These are phyloP conservation scores for Nomada flava DNA, from an alignment of 2,888 invertebrate species.

Conservation along the genomic window DNA sequence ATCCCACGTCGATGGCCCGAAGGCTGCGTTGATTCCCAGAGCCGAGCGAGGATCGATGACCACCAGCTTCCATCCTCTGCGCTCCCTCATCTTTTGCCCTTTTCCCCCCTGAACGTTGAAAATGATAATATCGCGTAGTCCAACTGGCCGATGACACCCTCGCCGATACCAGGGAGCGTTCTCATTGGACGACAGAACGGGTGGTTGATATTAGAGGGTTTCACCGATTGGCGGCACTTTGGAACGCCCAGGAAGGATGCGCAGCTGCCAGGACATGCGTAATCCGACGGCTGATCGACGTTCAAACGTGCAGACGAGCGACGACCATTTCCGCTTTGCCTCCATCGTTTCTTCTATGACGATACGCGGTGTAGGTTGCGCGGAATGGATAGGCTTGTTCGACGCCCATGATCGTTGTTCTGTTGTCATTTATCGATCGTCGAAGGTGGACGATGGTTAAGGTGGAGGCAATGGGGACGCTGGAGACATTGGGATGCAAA, in stretches of 20 bases:
- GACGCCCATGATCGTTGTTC: constrained; percentile 23
- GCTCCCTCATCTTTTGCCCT: neutral
- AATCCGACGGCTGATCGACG: constrained; percentile 76
- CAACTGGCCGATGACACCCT: constrained; percentile 81
- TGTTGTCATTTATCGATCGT: neutral
- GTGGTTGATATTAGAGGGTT: constrained; percentile 74
- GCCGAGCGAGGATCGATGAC: constrained; percentile 75
- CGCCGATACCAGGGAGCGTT: constrained; percentile 72
- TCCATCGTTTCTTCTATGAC: constrained; percentile 33
- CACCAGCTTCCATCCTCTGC: constrained; percentile 39
- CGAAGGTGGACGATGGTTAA: neutral
- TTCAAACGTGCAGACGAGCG: constrained; percentile 53
- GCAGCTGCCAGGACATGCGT: constrained; percentile 83
- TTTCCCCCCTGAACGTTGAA: constrained; percentile 14
- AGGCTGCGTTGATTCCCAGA: constrained; percentile 68
- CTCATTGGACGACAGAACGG: constrained; percentile 76
- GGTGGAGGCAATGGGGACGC: neutral
- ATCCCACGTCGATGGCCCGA: constrained; percentile 56
- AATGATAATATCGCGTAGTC: constrained; percentile 78
- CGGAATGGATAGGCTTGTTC: neutral
- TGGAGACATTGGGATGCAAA: neutral
- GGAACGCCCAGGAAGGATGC: constrained; percentile 84
- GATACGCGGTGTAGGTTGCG: neutral
- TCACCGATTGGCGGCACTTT: constrained; percentile 77
- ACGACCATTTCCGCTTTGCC: constrained; percentile 66